Conservation (phyloP, 2,888 invertebrate genomes). For the Gymnoscelis rufifasciata region DNA sequence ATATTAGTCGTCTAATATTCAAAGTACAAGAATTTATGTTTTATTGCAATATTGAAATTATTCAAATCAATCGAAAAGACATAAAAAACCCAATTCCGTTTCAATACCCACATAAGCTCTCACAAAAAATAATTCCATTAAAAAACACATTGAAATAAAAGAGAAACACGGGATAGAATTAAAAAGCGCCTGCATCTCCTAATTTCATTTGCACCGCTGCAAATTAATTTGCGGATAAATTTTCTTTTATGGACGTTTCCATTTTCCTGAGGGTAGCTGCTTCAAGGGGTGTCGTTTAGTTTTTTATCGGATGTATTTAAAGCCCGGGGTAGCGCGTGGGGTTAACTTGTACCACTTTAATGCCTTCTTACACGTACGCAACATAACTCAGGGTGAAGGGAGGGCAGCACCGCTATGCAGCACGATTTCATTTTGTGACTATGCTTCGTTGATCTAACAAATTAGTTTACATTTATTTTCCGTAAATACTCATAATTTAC, state of each 20-base stretch:
- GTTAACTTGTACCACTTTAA: conserved; percentile 71
- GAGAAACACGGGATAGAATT: conserved; percentile 3
- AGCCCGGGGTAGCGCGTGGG: conserved; percentile 52
- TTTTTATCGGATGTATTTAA: conserved; percentile 78
- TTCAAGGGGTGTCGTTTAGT: conserved; percentile 64
- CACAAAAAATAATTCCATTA: not conserved
- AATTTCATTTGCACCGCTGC: conserved; percentile 33
- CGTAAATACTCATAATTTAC: conserved; percentile 4
- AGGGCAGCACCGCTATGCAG: not conserved
- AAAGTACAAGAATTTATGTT: no score
- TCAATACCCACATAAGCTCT: not conserved
- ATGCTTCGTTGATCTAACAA: conserved; percentile 27
- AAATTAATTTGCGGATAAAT: conserved; percentile 79
- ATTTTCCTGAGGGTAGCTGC: conserved; percentile 55
- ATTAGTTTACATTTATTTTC: conserved; percentile 24
- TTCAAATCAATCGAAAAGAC: no score
- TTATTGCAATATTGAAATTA: no score
- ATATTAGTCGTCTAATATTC: no score
- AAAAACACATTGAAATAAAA: conserved; percentile 1
- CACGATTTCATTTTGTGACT: conserved; percentile 27
- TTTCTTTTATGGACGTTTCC: conserved; percentile 70
- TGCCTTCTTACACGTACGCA: conserved; percentile 61
- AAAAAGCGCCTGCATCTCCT: conserved; percentile 12
- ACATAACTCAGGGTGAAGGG: conserved; percentile 35
- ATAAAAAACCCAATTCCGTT: not conserved